These are phyloP conservation scores for Luffia ferchaultella DNA, from an alignment of 2,888 invertebrate genomes.

Conservation along the genomic window DNA sequence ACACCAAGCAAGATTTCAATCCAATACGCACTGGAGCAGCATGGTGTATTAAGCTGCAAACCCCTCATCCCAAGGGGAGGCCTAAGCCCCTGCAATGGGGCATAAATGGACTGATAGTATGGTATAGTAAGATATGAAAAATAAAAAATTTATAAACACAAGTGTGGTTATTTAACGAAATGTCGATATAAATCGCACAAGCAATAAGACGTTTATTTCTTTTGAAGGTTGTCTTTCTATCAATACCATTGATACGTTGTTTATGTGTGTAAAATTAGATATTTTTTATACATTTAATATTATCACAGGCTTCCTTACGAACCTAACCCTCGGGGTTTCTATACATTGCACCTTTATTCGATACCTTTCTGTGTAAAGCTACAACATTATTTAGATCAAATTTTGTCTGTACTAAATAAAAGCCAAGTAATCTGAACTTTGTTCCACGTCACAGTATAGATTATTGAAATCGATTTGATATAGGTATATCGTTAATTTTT, in stretches of 20 bases:
- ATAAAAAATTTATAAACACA: too few species aligned
- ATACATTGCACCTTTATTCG: slow-evolving; percentile 51
- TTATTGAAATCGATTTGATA: slow-evolving; percentile 3
- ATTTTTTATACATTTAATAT: slow-evolving; percentile 10
- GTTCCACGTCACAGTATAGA: slow-evolving; percentile 25
- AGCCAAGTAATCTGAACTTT: slow-evolving; percentile 28
- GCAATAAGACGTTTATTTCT: not conserved
- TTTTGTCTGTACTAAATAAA: slow-evolving; percentile 5
- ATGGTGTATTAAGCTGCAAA: too few species aligned
- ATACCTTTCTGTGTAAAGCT: slow-evolving; percentile 19
- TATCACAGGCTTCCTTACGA: slow-evolving; percentile 56
- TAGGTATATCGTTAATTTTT: too few species aligned
- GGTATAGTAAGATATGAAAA: too few species aligned
- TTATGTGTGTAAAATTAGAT: not conserved
- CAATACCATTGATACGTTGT: too few species aligned
- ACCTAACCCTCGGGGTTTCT: slow-evolving; percentile 43
- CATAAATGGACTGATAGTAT: too few species aligned
- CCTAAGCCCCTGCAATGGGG: too few species aligned
- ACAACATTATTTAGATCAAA: slow-evolving; percentile 21
- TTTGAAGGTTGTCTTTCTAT: too few species aligned
- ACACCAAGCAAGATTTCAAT: too few species aligned
- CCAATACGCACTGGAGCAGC: too few species aligned
- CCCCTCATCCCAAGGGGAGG: too few species aligned
- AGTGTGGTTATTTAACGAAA: too few species aligned
- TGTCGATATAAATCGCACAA: not conserved